phyloP scores from a whole-genome alignment of 2,113 vertebrate species.

The Leptodactylus fuscus region DNA sequence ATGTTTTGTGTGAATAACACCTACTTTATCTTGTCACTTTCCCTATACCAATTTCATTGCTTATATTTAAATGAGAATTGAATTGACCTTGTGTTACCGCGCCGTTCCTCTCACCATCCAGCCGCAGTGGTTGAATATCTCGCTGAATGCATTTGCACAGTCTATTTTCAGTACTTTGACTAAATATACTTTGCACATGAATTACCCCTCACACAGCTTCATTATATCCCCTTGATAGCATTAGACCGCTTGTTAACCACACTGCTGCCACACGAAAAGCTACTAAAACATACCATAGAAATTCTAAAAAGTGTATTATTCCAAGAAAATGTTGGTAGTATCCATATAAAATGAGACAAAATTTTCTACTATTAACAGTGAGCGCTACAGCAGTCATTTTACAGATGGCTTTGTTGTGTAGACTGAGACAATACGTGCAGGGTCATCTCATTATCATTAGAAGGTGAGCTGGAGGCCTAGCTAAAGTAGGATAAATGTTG shows the following conservation, averaged over 20 bases:
- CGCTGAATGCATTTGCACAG: slow-evolving; percentile 4
- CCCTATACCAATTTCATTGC: not conserved
- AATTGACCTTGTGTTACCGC: not conserved
- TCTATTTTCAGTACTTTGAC: not conserved
- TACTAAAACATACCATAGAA: no score
- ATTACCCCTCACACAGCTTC: not conserved
- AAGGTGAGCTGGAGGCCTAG: no score
- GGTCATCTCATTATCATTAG: no score
- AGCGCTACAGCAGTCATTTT: no score
- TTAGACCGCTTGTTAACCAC: not conserved
- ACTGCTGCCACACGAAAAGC: no score
- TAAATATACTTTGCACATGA: not conserved
- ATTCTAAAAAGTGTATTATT: no score
- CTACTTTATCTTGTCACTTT: not conserved
- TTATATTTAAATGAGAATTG: not conserved
- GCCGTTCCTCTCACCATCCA: not conserved
- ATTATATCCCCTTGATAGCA: not conserved
- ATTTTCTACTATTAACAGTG: no score
- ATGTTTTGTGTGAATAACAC: not conserved
- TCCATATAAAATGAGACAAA: no score
- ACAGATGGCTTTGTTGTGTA: no score
- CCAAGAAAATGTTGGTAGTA: no score
- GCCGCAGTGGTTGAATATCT: not conserved
- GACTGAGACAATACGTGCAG: no score
- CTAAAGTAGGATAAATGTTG: no score